Base-by-base conservation (phyloP, 2,888 invertebrate genomes). In the Acleris emargana region DNA sequence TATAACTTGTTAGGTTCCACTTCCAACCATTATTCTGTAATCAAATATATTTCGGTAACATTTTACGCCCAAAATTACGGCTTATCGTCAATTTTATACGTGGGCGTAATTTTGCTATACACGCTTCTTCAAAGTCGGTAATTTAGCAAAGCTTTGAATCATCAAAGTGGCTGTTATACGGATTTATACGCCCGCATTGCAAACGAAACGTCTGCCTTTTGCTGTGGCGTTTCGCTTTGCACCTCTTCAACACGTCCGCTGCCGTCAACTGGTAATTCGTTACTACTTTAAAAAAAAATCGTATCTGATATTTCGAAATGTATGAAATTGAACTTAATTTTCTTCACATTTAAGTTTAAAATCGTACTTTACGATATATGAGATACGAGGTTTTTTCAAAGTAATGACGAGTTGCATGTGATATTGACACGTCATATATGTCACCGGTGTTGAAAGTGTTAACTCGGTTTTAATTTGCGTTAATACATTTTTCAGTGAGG, bases 131-230 rank as follows among this genome's bases (percentile, higher is more conserved):
- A 54, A 49, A 52, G 52, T 61, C 51, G 54, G 67, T 67, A 68
- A 72, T 69, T 69, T 68, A 62, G 69, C 62, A 67, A 62, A 71
- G 74, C 75, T 74, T 74, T 73, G 76, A 73, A 72, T 72, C 71
- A 71, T 72, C 72, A 70, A 77, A 78, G 75, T 76, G 78, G 76
- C 73, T 75, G 75, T 78, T 78, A 76, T 69, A 62, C 59, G 68
- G 71, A 79, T 79, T 79, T 77, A 77, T 76, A 72, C 62, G 68
- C 72, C 70, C 62, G 60, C 64, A 55, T 66, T 60, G 57, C 64
- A 64, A 64, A 51, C 22, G 60, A 52, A 58, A 59, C 59, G 61
- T 61, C 62, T 62, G 62, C 67, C 67, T 54, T 67, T 62, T 58
- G 45, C 32, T 52, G 55, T 45, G 66, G 17, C 50, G 50, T 25